Percentiles rank a stretch among this genome's conserved stretches.
Evolutionary conservation across 2,113 vertebrate genomes (phyloP).

Genomic region (Falcunculus frontatus): DNA sequence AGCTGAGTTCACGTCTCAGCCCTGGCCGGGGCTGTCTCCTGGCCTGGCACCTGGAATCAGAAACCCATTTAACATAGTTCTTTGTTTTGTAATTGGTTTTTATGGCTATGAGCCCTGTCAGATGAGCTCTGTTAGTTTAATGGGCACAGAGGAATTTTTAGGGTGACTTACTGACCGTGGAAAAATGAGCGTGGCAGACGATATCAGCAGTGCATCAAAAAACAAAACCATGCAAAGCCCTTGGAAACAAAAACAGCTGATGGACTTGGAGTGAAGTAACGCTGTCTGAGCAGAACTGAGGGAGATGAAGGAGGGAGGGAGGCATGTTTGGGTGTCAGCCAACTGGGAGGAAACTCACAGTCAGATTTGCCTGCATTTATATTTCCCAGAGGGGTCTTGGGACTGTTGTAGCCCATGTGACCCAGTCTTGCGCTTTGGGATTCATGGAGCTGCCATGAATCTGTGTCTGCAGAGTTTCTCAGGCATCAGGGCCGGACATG

Average conservation of each 20-base stretch:
- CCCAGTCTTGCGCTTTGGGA: fast-evolving
- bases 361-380: neutral
- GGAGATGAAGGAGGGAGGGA: neutral
- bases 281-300: neutral
- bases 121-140: constrained; percentile 45
- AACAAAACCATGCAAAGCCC: neutral
- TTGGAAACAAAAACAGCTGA: constrained; percentile 46
- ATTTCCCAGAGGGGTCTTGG: neutral
- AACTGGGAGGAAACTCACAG: neutral
- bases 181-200: neutral
- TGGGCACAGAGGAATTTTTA: constrained; percentile 45
- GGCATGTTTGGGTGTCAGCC: neutral
- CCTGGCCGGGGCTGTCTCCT: neutral
- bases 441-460: neutral
- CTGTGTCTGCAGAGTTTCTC: neutral
- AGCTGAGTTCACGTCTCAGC: neutral
- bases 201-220: constrained; percentile 36
- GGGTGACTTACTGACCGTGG: constrained; percentile 40
- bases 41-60: neutral
- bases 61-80: constrained; percentile 2
- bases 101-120: neutral
- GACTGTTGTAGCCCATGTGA: neutral
- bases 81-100: constrained; percentile 10
- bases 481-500: fast-evolving
- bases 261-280: neutral